Percentiles rank a stretch among this genome's conserved stretches.
These are phyloP conservation scores for Chlorospingus flavigularis DNA, from an alignment of 2,797 vertebrate genomes.

Conservation along the genomic window DNA sequence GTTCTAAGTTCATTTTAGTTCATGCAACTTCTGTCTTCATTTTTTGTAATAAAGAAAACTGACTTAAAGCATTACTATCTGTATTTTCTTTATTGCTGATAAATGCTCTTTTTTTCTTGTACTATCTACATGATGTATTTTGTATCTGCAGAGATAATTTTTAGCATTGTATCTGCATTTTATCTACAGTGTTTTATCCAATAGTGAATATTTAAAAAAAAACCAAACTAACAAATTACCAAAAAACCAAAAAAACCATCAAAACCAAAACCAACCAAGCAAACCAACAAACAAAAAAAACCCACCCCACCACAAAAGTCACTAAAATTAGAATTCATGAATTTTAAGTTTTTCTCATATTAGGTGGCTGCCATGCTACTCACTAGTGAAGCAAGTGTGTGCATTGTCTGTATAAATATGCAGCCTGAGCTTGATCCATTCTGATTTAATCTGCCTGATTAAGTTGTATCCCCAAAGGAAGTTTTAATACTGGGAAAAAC, in stretches of 20 bases:
- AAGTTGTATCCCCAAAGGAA: background rate
- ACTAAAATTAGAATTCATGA: background rate
- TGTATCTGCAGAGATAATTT: background rate
- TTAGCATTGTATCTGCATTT: background rate
- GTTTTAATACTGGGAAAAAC: background rate
- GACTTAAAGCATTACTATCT: constrained; percentile 60
- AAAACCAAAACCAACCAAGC: too few species aligned
- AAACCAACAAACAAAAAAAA: background rate
- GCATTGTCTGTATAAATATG: background rate
- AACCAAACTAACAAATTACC: background rate
- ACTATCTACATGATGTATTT: background rate
- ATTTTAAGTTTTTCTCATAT: background rate
- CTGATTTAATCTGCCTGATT: background rate
- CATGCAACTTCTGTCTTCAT: constrained; percentile 64
- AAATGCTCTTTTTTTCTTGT: background rate
- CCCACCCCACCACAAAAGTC: background rate
- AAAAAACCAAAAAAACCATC: too few species aligned
- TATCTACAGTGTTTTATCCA: background rate
- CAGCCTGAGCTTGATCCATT: background rate
- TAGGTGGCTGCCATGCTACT: background rate
- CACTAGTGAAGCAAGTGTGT: background rate
- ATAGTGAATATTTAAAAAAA: background rate
- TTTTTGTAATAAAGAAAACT: constrained; percentile 78
- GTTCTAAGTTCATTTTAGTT: constrained; percentile 55
- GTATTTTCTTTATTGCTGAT: constrained; percentile 74